phyloP scores from a whole-genome alignment of 2,888 invertebrate species.

The Idaea straminata region DNA sequence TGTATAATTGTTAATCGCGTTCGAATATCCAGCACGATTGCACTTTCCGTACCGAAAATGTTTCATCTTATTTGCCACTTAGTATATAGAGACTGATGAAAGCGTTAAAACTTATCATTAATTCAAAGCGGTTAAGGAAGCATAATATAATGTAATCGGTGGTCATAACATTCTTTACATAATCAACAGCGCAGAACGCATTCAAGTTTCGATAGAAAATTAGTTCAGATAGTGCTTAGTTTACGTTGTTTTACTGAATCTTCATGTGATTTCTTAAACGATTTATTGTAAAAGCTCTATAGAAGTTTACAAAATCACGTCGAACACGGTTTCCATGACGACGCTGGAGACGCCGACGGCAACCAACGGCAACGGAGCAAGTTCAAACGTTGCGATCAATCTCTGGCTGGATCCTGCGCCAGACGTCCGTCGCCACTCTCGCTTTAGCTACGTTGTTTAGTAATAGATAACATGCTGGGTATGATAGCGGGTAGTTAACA shows the following conservation, averaged over 20 bases:
- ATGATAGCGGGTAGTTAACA: neutral
- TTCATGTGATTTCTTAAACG: neutral
- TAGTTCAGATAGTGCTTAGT: neutral
- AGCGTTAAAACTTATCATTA: no score
- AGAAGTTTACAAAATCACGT: neutral
- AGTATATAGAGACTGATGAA: no score
- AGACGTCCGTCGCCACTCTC: constrained; percentile 32
- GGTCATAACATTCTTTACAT: no score
- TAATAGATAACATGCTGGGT: constrained; percentile 1
- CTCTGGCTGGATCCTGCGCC: constrained; percentile 54
- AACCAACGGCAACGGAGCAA: constrained; percentile 39
- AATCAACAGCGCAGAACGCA: no score
- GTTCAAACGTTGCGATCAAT: constrained; percentile 62
- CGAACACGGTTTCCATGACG: constrained; percentile 63
- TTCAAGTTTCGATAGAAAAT: no score
- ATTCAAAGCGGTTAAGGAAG: no score
- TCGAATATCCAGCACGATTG: no score
- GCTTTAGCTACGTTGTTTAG: constrained; percentile 15
- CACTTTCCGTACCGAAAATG: no score
- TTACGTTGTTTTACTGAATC: neutral
- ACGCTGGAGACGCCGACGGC: constrained; percentile 56
- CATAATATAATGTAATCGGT: no score
- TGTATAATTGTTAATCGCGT: no score
- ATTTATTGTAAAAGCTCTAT: neutral
- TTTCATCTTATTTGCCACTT: no score